phyloP scores from a whole-genome alignment of 2,888 invertebrate genomes.

The Halictus quadricinctus region DNA sequence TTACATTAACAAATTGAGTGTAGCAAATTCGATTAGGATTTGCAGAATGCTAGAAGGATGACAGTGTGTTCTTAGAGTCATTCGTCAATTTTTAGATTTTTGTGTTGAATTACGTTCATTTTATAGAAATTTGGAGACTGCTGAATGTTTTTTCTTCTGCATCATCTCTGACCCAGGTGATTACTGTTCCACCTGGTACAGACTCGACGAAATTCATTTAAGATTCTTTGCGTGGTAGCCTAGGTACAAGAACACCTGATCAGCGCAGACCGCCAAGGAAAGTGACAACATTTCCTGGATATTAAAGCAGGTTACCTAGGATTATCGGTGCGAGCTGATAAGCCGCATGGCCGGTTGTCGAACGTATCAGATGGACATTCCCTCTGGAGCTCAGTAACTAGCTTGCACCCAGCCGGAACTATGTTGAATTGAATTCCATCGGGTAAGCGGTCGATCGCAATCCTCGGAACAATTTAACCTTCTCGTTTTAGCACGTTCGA shows the following conservation, averaged over 20 bases:
- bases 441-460: slow-evolving; percentile 15
- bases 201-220: not conserved
- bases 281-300: slow-evolving; percentile 3
- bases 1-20: no score
- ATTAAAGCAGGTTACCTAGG: not conserved
- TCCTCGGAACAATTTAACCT: slow-evolving; percentile 9
- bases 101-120: no score
- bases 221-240: not conserved
- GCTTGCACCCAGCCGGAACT: not conserved
- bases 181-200: not conserved
- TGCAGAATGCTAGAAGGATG: no score
- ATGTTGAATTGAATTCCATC: slow-evolving; percentile 5
- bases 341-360: not conserved
- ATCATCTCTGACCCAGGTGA: not conserved
- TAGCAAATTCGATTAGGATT: no score
- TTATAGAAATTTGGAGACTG: no score
- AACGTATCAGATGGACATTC: slow-evolving; percentile 17
- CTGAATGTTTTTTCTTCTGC: no score
- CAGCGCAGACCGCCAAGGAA: not conserved
- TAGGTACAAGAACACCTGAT: not conserved
- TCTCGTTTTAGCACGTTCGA: slow-evolving; percentile 1
- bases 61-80: no score
- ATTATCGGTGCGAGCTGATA: not conserved
- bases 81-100: no score
- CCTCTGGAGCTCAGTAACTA: not conserved